Base-by-base conservation (phyloP, 1,140 invertebrate species). In the Temnothorax nylanderi region DNA sequence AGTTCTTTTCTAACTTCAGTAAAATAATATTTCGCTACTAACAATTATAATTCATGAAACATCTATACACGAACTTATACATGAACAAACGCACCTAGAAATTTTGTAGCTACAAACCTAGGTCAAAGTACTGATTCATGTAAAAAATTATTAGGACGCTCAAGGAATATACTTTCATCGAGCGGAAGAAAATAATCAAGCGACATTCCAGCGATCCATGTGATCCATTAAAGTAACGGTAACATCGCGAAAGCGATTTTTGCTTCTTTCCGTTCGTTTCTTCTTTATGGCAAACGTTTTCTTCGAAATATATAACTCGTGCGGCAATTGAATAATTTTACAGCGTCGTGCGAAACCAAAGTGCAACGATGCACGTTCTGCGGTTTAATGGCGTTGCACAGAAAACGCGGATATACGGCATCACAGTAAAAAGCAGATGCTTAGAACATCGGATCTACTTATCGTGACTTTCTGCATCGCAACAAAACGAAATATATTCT, bases 271-370 rank as follows among this genome's bases (percentile, higher is more conserved):
- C 51, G 7, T 47, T 37, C 34, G 21, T 34, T 21, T 80, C 51
- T 56, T 26, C 11, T 58, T 82, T 82, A 82, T 41, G 78, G 72
- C 51, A 18, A 81, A 72, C 37, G 26, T 82, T 72, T 71, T 26
- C 21, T 60, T 56, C 37, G 18, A 51, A 81, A 58, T 16, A 26
- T 56, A 37, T 58, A 26, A 81, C 51, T 18, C 37, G 51, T 72
- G 51, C 51, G 67, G 21, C 51, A 26, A 54, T 80, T 74, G 64
- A 82, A 72, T 82, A 82, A 72, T 58, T 82, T 82, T 82, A 74
- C 34, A 74, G 65, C 37, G 49, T 47, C 62, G 34, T 62, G 77
- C 34, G 51, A 72, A 72, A 72, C 26, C 51, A 18, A 72, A 54
- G 21, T 82, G 65, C 37, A 72, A 72, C 65, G 51, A 21, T 44